Percentiles rank a stretch among this genome's conserved stretches.
Evolutionary conservation across 2,888 invertebrate species (phyloP).

Genomic region (Drosophila paranaensis): DNA sequence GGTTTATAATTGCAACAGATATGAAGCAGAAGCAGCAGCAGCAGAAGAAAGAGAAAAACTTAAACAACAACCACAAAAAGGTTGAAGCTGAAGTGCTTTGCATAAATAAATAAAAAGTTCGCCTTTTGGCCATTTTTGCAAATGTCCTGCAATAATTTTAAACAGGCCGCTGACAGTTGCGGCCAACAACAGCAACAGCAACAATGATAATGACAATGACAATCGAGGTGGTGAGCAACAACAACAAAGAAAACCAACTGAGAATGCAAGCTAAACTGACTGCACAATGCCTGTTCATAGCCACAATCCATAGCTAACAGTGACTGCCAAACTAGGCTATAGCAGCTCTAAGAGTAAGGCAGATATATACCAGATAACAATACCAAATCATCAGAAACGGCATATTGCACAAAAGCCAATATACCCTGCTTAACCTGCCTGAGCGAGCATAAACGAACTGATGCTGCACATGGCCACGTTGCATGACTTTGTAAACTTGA

Average conservation of each 20-base stretch:
- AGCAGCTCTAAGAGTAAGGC: not conserved
- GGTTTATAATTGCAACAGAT: slow-evolving; percentile 50
- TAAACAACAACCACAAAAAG: slow-evolving; percentile 21
- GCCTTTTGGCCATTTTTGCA: slow-evolving; percentile 65
- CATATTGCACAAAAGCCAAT: not conserved
- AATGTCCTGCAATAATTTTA: slow-evolving; percentile 77
- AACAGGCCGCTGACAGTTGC: slow-evolving; percentile 62
- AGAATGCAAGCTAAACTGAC: not conserved
- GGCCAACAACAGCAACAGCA: slow-evolving; percentile 28
- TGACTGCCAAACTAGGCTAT: not conserved
- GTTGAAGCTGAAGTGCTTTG: slow-evolving; percentile 36
- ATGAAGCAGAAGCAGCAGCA: slow-evolving; percentile 11
- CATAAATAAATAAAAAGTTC: slow-evolving; percentile 56
- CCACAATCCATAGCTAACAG: not conserved
- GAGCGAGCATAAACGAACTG: slow-evolving; percentile 28
- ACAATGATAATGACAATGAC: slow-evolving; percentile 30
- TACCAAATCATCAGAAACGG: no score
- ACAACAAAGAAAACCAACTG: not conserved
- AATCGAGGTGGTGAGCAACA: slow-evolving; percentile 26
- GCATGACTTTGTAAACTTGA: slow-evolving; percentile 77
- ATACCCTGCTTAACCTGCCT: not conserved
- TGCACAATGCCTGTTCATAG: not conserved
- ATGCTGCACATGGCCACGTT: slow-evolving; percentile 72
- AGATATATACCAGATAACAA: no score
- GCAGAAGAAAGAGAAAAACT: not conserved